Evolutionary conservation across 2,888 invertebrate genomes (phyloP).

Genomic region (Ashinkailepas kermadecensis): DNA sequence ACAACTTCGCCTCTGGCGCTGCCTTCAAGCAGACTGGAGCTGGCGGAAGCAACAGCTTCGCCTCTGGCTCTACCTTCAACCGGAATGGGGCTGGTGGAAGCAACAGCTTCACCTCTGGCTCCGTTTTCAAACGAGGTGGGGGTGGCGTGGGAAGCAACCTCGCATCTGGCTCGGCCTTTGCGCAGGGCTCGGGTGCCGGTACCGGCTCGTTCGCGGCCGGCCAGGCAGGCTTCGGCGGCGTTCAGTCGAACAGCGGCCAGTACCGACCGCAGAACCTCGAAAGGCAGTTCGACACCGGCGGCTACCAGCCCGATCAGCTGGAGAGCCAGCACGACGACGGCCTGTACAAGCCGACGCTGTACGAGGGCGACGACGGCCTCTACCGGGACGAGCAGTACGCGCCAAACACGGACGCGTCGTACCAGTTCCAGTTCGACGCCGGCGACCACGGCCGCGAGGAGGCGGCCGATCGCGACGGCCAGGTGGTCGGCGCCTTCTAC

Average conservation of each 20-base stretch:
- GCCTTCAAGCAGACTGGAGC: too few species aligned
- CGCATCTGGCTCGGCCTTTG: not conserved
- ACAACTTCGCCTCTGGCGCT: too few species aligned
- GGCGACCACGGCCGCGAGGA: conserved; percentile 14
- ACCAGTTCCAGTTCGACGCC: conserved; percentile 21
- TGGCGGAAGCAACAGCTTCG: too few species aligned
- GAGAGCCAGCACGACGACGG: not conserved
- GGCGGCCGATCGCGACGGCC: not conserved
- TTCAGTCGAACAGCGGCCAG: not conserved
- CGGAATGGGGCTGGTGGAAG: too few species aligned
- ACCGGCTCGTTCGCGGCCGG: not conserved
- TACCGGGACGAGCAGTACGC: not conserved
- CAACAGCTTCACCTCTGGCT: too few species aligned
- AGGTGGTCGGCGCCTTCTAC: conserved; percentile 6
- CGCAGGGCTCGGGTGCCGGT: not conserved
- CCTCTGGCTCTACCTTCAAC: too few species aligned
- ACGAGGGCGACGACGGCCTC: not conserved
- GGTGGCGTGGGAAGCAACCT: not conserved
- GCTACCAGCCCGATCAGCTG: not conserved
- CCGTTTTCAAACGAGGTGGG: too few species aligned
- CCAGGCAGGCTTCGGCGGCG: not conserved
- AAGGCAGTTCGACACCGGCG: not conserved
- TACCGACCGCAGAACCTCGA: not conserved
- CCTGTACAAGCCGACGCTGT: not conserved
- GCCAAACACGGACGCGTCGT: conserved; percentile 9